phyloP scores from a whole-genome alignment of 2,113 vertebrate species.

The Grammomys surdaster region DNA sequence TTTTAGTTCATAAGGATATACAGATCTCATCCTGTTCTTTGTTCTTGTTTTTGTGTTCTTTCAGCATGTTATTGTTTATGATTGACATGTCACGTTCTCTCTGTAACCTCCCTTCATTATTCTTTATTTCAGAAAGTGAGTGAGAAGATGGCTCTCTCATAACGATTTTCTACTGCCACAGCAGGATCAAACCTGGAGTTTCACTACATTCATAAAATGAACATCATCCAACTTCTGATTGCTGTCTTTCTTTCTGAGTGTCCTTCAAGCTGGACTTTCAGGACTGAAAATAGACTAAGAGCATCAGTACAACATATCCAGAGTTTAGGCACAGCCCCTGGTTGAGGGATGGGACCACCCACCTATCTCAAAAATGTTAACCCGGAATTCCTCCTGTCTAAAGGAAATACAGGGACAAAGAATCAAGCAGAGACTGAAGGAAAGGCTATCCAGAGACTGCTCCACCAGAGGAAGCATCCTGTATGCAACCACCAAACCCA shows the following conservation, averaged over 20 bases:
- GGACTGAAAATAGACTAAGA: too few species aligned
- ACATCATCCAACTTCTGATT: background rate
- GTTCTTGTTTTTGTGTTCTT: background rate
- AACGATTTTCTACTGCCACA: background rate
- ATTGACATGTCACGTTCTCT: background rate
- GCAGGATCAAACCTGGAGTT: background rate
- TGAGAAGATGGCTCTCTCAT: background rate
- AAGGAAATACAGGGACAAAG: too few species aligned
- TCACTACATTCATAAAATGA: background rate
- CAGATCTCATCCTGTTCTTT: background rate
- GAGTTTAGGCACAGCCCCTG: too few species aligned
- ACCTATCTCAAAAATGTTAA: too few species aligned
- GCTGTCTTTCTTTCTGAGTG: background rate
- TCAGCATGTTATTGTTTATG: background rate
- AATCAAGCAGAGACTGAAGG: too few species aligned
- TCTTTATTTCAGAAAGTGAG: background rate
- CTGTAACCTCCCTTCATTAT: background rate
- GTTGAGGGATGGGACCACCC: too few species aligned
- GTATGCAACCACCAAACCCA: too few species aligned
- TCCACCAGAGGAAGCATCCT: too few species aligned
- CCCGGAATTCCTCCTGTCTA: too few species aligned
- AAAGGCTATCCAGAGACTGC: too few species aligned
- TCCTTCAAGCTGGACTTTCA: background rate
- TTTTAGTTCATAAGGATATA: background rate
- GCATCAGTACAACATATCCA: too few species aligned